Percentiles rank a stretch among this genome's conserved stretches.
Evolutionary conservation across 2,113 vertebrate species (phyloP).

Genomic region (Strix aluco): DNA sequence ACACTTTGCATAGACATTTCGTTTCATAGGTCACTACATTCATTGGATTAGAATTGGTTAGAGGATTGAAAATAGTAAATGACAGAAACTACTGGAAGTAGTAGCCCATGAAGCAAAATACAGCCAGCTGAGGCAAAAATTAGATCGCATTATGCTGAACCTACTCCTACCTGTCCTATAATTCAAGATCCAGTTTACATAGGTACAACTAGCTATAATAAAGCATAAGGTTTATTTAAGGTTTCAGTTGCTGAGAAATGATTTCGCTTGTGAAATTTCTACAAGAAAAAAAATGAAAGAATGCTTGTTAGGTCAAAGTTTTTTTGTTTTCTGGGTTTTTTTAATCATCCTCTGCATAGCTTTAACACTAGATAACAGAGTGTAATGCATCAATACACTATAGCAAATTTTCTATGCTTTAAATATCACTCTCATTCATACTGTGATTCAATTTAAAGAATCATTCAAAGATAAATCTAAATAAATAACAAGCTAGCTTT

Average conservation of each 20-base stretch:
- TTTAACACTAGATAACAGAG: slow-evolving; percentile 5
- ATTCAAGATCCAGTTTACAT: background rate
- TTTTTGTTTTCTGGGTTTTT: background rate
- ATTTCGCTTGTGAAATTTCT: background rate
- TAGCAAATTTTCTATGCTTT: slow-evolving; percentile 50
- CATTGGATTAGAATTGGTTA: background rate
- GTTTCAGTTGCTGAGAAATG: background rate
- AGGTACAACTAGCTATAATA: background rate
- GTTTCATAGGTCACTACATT: slow-evolving; percentile 4
- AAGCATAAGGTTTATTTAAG: background rate
- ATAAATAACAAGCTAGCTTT: slow-evolving; percentile 84
- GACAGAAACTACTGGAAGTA: background rate
- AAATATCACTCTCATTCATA: slow-evolving; percentile 63
- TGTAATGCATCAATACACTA: background rate
- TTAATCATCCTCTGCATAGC: background rate
- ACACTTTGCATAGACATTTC: slow-evolving; percentile 7
- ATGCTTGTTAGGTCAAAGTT: slow-evolving; percentile 29
- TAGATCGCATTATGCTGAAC: background rate
- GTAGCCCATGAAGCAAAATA: background rate
- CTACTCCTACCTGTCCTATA: background rate
- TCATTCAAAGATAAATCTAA: slow-evolving; percentile 78
- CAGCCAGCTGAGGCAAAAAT: background rate
- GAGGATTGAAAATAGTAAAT: background rate
- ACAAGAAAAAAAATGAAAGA: background rate
- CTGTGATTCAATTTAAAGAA: slow-evolving; percentile 71